A percentile compares a stretch with the other conserved stretches of the same genome.
phyloP scores from a whole-genome alignment of 2,797 vertebrate species.

The Echeneis naucrates region DNA sequence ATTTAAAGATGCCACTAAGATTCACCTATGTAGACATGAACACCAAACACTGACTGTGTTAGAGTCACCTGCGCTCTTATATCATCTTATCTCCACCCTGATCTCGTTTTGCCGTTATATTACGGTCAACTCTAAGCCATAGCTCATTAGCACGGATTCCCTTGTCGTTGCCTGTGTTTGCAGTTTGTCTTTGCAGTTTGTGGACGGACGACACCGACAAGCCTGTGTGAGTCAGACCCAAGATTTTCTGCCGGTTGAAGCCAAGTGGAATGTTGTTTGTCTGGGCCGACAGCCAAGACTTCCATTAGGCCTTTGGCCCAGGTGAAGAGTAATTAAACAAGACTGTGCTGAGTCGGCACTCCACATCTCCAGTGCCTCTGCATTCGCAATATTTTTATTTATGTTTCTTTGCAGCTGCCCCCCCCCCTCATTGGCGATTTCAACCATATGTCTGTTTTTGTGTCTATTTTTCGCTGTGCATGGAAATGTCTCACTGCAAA shows the following conservation, averaged over 20 bases:
- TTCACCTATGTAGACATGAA: too few relatives aligned
- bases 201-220: conserved; percentile 54
- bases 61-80: neutral
- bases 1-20: too few relatives aligned
- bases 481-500: conserved; percentile 35
- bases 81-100: conserved; percentile 27
- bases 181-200: conserved; percentile 54
- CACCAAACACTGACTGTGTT: neutral
- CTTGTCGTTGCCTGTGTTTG: conserved; percentile 51
- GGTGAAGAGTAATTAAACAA: conserved; percentile 84
- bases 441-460: conserved; percentile 52
- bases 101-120: conserved; percentile 4
- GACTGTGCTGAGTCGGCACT: conserved; percentile 74
- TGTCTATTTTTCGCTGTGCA: conserved; percentile 12
- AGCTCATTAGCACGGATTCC: conserved; percentile 44
- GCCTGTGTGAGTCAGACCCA: conserved; percentile 60
- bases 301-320: conserved; percentile 86
- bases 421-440: conserved; percentile 23
- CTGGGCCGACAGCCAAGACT: conserved; percentile 83
- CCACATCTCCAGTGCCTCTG: conserved; percentile 62
- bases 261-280: conserved; percentile 79
- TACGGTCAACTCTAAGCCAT: neutral
- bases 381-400: conserved; percentile 74
- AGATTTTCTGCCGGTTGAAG: conserved; percentile 64
- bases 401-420: conserved; percentile 49